phyloP scores from a whole-genome alignment of 2,113 vertebrate species.

The Siniperca chuatsi region DNA sequence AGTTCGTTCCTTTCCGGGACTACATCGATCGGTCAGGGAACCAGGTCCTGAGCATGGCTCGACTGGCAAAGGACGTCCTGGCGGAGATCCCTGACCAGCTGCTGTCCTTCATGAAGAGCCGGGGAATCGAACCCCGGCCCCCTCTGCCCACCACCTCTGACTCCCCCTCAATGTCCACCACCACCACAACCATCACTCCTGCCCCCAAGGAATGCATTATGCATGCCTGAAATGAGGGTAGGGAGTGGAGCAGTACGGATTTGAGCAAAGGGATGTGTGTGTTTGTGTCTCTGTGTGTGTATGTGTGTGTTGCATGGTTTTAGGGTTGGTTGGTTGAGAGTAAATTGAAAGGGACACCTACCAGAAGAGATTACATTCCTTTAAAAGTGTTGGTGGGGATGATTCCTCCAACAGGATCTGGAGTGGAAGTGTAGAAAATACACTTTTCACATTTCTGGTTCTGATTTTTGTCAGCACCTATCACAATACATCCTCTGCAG shows the following conservation, averaged over 20 bases:
- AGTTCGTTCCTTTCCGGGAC: conserved; percentile 96
- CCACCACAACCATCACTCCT: conserved; percentile 17
- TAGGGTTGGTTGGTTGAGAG: conserved; percentile 9
- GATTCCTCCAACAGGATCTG: not conserved
- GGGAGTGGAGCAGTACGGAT: not conserved
- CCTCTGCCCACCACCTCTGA: conserved; percentile 62
- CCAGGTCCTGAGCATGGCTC: conserved; percentile 95
- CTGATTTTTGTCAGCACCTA: conserved; percentile 6
- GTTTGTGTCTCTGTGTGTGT: conserved; percentile 29
- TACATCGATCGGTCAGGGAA: conserved; percentile 93
- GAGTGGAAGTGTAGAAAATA: conserved; percentile 8
- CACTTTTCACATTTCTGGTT: not conserved
- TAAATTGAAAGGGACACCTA: conserved; percentile 4
- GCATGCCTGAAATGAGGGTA: conserved; percentile 43
- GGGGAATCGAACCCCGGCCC: conserved; percentile 89
- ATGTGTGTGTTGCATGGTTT: conserved; percentile 36
- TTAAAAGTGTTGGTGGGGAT: not conserved
- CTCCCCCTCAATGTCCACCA: conserved; percentile 39
- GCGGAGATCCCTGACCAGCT: conserved; percentile 95
- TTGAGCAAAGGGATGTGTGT: not conserved
- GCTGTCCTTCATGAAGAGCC: conserved; percentile 93
- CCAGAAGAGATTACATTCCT: not conserved
- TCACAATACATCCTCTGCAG: not conserved
- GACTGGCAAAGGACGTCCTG: conserved; percentile 93
- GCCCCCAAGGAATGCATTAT: conserved; percentile 39